Conservation (phyloP, 2,797 vertebrate species). For the Acanthiza pusilla region DNA sequence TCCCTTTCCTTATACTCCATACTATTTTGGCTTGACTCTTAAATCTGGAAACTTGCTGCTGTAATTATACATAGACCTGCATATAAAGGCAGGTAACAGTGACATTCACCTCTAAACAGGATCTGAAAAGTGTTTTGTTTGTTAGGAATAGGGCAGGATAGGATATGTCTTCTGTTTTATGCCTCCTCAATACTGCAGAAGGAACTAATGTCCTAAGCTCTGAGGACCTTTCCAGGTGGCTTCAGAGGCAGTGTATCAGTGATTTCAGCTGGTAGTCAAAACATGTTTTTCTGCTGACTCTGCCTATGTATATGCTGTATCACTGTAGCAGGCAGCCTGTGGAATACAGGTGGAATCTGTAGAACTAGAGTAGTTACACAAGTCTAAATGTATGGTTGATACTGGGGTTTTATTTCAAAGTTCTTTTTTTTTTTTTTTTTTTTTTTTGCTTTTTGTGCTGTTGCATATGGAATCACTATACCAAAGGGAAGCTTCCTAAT, state of each 20-base stretch:
- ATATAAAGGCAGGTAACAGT: not conserved
- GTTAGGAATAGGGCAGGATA: not conserved
- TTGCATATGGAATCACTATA: conserved; percentile 8
- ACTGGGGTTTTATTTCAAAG: not conserved
- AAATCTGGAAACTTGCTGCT: not conserved
- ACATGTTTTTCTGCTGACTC: not conserved
- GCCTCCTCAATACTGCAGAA: not conserved
- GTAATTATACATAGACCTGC: not conserved
- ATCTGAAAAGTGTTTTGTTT: not conserved
- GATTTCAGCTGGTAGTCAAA: not conserved
- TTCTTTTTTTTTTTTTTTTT: not conserved
- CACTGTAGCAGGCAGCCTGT: not conserved
- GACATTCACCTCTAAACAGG: not conserved
- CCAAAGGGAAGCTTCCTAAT: conserved; percentile 65
- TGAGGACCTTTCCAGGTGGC: not conserved
- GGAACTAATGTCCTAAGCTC: not conserved
- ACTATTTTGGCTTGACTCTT: not conserved
- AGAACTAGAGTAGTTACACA: not conserved
- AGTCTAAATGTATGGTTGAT: not conserved
- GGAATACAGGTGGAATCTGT: not conserved
- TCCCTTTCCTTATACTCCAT: not conserved
- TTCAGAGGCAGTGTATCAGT: not conserved
- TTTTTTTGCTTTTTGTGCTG: not conserved
- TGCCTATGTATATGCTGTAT: not conserved
- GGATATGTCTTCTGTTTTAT: not conserved